Conservation (phyloP, 2,113 vertebrate genomes). For the Sardina pilchardus region DNA sequence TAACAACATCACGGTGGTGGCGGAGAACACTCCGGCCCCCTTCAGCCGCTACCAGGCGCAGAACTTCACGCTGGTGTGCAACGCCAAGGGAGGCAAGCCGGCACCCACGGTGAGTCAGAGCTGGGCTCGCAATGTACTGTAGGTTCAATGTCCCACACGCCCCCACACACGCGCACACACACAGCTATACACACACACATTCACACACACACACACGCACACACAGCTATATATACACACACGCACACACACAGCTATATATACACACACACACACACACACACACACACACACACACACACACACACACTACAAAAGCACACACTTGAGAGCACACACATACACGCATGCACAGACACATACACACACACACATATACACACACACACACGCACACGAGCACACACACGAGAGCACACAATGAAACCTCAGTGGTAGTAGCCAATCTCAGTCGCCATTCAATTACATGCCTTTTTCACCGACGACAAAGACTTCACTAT, state of each 20-base stretch:
- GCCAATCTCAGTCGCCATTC: not conserved
- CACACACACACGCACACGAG: not conserved
- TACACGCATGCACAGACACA: too few species aligned
- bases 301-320: too few species aligned
- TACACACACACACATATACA: too few species aligned
- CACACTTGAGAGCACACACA: too few species aligned
- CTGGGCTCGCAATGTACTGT: constrained; percentile 24
- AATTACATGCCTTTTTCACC: not conserved
- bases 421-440: not conserved
- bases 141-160: too few species aligned
- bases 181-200: constrained; percentile 4
- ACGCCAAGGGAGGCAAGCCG: constrained; percentile 91
- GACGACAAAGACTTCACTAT: not conserved
- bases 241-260: too few species aligned
- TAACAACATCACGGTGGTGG: constrained; percentile 89
- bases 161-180: not conserved
- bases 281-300: too few species aligned
- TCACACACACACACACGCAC: too few species aligned
- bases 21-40: constrained; percentile 84
- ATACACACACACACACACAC: not conserved
- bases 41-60: constrained; percentile 97
- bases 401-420: constrained; percentile 14
- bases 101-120: constrained; percentile 83
- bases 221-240: too few species aligned
- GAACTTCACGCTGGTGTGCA: constrained; percentile 95